phyloP scores from a whole-genome alignment of 2,113 vertebrate species.

The Pipa parva region DNA sequence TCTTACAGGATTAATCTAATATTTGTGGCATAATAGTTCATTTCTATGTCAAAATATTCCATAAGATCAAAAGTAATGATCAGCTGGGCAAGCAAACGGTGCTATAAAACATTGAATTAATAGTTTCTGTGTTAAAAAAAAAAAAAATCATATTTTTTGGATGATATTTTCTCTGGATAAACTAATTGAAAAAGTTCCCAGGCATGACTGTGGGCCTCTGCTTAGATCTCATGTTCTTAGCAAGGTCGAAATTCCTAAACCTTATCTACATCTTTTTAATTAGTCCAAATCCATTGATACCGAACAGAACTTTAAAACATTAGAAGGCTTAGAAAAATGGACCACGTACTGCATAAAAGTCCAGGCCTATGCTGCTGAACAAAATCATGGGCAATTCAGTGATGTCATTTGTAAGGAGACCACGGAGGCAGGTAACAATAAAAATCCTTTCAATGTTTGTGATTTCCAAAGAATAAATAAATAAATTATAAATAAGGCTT shows the following conservation, averaged over 20 bases:
- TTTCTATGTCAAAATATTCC: too few species aligned
- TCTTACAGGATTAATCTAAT: background rate
- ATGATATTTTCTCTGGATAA: background rate
- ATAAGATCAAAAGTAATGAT: background rate
- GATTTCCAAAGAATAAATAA: too few species aligned
- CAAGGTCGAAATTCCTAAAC: too few species aligned
- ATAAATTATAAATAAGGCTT: too few species aligned
- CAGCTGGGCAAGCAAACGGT: background rate
- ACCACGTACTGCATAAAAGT: slow-evolving; percentile 62
- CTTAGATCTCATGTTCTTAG: too few species aligned
- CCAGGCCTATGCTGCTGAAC: slow-evolving; percentile 46
- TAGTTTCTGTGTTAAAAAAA: background rate
- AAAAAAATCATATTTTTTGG: background rate
- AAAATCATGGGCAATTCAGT: slow-evolving; percentile 59
- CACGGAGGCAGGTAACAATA: slow-evolving; percentile 46
- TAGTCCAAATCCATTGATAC: slow-evolving; percentile 40
- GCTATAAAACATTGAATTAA: background rate
- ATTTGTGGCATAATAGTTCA: too few species aligned
- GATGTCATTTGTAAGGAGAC: slow-evolving; percentile 53
- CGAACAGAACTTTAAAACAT: slow-evolving; percentile 40
- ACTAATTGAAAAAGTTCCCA: too few species aligned
- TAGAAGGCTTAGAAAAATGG: slow-evolving; percentile 56
- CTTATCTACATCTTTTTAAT: too few species aligned
- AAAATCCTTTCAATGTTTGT: too few species aligned
- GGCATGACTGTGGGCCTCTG: too few species aligned